Evolutionary conservation across 2,797 vertebrate species (phyloP), one percentile per base, ranked within the genome.

Genomic region (Tragelaphus oryx): DNA sequence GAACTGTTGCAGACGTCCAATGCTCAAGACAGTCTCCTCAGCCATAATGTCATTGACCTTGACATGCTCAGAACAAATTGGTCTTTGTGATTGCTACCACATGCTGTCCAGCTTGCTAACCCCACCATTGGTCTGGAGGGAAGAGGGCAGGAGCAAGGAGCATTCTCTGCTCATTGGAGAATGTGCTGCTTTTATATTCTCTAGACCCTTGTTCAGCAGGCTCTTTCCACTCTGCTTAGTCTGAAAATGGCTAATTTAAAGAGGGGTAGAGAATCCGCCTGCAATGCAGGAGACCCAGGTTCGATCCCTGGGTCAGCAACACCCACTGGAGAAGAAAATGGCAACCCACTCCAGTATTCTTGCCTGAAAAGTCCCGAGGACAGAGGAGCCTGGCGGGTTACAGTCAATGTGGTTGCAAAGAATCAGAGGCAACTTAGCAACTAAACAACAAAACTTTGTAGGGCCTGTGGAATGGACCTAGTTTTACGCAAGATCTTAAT

Each of bases 51-150:
- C 96, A 93, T 96, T 97, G 96, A 97, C 97, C 97, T 97, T 97
- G 96, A 97, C 96, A 92, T 95, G 90, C 93, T 96, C 93, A 83
- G 94, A 97, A 97, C 97, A 97, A 97, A 97, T 95, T 97, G 94
- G 93, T 86, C 92, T 94, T 95, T 96, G 95, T 97, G 97, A 97
- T 97, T 97, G 84, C 92, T 97, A 93, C 96, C 97, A 97, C 94
- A 96, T 96, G 96, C 95, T 78, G 37, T n/a, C 6, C 12, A 62
- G 60, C 93, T 37, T 94, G 57, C 92, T 86, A 81, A 62, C 57
- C 75, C 94, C 83, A 84, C 82, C 84, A 8, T 30, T 81, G 79
- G 96, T 71, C 87, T 80, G 33, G 60, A 76, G 50, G 16, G 82
- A 80, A 81, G 46, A 24, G 68, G 55, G 57, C 68, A 59, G 54